Percentiles rank a stretch among this genome's conserved stretches.
Evolutionary conservation across 2,888 invertebrate genomes (phyloP).

Genomic region (Oscheius sp.): DNA sequence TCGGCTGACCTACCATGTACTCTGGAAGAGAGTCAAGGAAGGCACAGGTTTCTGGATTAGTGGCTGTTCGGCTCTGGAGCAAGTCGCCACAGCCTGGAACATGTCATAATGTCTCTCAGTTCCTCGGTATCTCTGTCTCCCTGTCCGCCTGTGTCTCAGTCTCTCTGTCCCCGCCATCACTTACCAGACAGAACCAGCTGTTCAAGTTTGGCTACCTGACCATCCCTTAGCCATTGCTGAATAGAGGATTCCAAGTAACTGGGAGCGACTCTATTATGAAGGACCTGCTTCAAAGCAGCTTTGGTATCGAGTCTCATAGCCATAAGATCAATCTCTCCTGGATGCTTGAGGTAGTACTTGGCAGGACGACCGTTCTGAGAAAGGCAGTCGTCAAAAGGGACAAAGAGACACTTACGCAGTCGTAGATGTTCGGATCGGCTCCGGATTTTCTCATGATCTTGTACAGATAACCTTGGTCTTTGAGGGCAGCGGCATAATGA

Average conservation of each 20-base stretch:
- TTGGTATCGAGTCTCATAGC: conserved; percentile 72
- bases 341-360: conserved; percentile 74
- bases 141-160: neutral
- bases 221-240: conserved; percentile 85
- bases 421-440: conserved; percentile 79
- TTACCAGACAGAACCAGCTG: conserved; percentile 67
- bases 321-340: conserved; percentile 73
- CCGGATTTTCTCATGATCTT: conserved; percentile 79
- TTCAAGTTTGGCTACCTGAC: conserved; percentile 70
- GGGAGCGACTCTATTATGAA: conserved; percentile 73
- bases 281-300: conserved; percentile 67
- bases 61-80: conserved; percentile 77
- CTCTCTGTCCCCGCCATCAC: neutral
- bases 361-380: conserved; percentile 74
- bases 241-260: conserved; percentile 77
- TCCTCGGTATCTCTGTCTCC: too few species aligned
- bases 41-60: conserved; percentile 64
- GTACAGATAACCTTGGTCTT: conserved; percentile 79
- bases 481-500: conserved; percentile 80
- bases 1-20: conserved; percentile 51
- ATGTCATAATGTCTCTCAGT: neutral
- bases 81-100: conserved; percentile 84
- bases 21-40: conserved; percentile 64
- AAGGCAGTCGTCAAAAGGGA: neutral
- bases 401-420: conserved; percentile 75